Conservation (phyloP, 2,797 vertebrate genomes). For the Tenualosa ilisha region DNA sequence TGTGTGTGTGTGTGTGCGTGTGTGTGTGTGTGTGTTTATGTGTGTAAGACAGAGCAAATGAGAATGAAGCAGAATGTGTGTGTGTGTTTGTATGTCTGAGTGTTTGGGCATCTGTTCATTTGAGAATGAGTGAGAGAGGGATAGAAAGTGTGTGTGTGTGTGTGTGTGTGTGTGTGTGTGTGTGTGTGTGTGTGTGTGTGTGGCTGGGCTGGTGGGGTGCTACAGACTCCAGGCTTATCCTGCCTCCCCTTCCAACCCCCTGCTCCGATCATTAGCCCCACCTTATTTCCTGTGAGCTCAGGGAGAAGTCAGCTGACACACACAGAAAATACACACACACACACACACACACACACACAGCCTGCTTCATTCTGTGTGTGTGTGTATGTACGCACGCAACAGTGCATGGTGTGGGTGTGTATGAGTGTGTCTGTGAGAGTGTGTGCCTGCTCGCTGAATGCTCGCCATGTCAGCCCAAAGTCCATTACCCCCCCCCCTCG, state of each 20-base stretch:
- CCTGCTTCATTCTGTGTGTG: not conserved
- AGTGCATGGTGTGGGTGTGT: not conserved
- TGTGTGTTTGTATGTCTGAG: not conserved
- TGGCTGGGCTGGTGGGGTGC: not conserved
- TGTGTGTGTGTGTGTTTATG: not conserved
- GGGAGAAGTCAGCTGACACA: conserved; percentile 19
- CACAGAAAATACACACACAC: not conserved
- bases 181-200: not conserved
- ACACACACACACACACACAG: conserved; percentile 1
- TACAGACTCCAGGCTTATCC: conserved; percentile 13
- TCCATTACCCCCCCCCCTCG: not conserved
- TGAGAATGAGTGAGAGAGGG: not conserved
- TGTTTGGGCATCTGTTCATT: not conserved
- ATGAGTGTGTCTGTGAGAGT: not conserved
- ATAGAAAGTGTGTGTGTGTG: not conserved
- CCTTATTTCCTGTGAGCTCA: conserved; percentile 40
- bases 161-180: not conserved
- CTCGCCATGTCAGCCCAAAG: not conserved
- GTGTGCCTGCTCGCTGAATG: not conserved
- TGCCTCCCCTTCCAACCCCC: not conserved
- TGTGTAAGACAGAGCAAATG: not conserved
- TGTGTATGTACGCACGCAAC: not conserved
- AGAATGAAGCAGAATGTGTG: not conserved
- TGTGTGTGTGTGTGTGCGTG: not conserved
- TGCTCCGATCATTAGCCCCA: not conserved